Percentiles rank a stretch among this genome's conserved stretches.
phyloP scores from a whole-genome alignment of 37 sponge, comb jelly and placozoan genomes.

The Oscarella lobularis region DNA sequence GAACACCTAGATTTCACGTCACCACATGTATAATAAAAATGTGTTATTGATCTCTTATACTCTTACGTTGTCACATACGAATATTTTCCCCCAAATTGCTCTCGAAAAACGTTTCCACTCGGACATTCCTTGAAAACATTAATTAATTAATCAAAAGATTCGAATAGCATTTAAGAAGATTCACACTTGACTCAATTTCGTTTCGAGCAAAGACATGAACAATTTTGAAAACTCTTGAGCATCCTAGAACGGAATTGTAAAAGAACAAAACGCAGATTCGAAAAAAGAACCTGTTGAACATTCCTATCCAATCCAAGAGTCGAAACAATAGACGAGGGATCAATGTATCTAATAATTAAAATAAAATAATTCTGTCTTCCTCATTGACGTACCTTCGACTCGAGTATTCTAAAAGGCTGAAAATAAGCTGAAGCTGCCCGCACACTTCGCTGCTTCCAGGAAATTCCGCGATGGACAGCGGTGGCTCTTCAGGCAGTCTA shows the following conservation, averaged over 20 bases:
- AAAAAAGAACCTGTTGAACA: no score
- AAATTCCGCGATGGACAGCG: not conserved
- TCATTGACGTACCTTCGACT: not conserved
- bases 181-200: not conserved
- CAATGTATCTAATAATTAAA: no score
- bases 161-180: no score
- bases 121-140: no score
- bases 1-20: slow-evolving; percentile 17
- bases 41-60: no score
- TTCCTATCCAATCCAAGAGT: no score
- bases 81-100: slow-evolving; percentile 18
- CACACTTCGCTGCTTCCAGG: not conserved
- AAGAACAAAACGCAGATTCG: no score
- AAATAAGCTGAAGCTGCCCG: not conserved
- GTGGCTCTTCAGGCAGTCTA: not conserved
- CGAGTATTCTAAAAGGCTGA: not conserved
- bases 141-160: no score
- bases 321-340: no score
- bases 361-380: no score
- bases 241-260: slow-evolving; percentile 24
- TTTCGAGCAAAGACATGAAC: slow-evolving; percentile 13
- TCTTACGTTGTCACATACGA: slow-evolving; percentile 37
- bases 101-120: not conserved
- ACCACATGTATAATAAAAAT: no score
- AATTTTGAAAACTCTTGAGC: slow-evolving; percentile 39